Evolutionary conservation across 2,113 vertebrate species (phyloP).

Genomic region (Ranitomeya imitator): DNA sequence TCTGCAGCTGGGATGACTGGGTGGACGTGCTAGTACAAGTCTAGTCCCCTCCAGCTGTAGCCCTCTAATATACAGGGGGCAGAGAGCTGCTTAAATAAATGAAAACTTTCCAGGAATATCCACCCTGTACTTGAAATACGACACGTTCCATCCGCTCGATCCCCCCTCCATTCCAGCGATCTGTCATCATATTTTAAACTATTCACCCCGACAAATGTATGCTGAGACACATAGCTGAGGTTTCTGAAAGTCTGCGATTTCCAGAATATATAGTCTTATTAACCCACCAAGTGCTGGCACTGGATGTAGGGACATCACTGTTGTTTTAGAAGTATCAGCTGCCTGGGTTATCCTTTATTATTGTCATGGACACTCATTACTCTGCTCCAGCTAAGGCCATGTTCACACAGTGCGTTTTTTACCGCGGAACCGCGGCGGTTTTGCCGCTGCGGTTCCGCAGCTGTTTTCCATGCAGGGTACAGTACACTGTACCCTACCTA

Average conservation of each 20-base stretch:
- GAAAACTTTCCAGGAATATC: slow-evolving; percentile 38
- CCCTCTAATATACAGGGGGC: neutral
- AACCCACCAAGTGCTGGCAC: neutral
- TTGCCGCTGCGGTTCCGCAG: too few species aligned
- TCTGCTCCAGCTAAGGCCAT: too few species aligned
- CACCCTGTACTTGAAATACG: neutral
- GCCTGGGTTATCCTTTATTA: too few species aligned
- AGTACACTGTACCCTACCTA: too few species aligned
- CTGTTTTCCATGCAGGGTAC: too few species aligned
- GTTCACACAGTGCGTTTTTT: too few species aligned
- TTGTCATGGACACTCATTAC: too few species aligned
- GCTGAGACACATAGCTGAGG: slow-evolving; percentile 10
- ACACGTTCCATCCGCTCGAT: neutral
- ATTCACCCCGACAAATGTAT: slow-evolving; percentile 25
- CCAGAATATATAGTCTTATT: neutral
- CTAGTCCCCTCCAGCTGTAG: neutral
- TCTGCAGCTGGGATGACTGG: neutral
- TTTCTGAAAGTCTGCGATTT: neutral
- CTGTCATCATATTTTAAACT: slow-evolving; percentile 35
- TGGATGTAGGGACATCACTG: too few species aligned
- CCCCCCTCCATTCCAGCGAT: neutral
- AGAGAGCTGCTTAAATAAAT: slow-evolving; percentile 13
- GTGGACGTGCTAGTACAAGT: neutral
- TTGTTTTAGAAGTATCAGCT: too few species aligned
- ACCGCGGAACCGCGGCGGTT: too few species aligned